Evolutionary conservation across 2,888 invertebrate species (phyloP).

Genomic region (Helleia helle): DNA sequence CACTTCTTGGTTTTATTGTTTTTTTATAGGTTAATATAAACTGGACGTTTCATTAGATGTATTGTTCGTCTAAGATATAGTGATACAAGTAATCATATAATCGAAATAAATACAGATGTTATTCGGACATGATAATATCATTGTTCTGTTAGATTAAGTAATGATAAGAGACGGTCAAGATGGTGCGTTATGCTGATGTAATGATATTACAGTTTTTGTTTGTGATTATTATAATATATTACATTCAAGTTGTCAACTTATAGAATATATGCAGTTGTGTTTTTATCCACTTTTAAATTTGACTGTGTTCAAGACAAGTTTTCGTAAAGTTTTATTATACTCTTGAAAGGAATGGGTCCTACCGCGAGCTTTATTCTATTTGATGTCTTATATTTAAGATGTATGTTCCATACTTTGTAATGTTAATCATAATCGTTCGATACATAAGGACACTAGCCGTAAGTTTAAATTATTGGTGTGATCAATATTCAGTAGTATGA

Average conservation of each 20-base stretch:
- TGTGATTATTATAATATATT: not conserved
- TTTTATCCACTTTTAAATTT: too few relatives aligned
- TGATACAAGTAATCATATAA: not conserved
- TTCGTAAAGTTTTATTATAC: too few relatives aligned
- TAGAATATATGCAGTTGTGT: too few relatives aligned
- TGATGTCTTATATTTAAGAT: not conserved
- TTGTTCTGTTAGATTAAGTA: not conserved
- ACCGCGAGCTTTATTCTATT: not conserved
- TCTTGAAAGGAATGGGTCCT: too few relatives aligned
- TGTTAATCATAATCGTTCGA: not conserved
- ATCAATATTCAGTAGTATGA: not conserved
- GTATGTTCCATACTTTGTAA: not conserved
- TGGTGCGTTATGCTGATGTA: not conserved
- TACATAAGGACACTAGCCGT: not conserved
- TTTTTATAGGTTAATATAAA: constrained; percentile 2
- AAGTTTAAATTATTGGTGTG: not conserved
- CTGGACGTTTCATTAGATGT: constrained; percentile 6
- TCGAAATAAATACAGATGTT: not conserved
- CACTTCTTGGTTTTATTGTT: not conserved
- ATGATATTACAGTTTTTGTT: not conserved
- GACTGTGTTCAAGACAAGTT: too few relatives aligned
- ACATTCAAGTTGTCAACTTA: too few relatives aligned
- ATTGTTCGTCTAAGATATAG: not conserved
- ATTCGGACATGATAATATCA: not conserved
- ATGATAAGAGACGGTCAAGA: not conserved